A percentile compares a stretch with the other conserved stretches of the same genome.
Evolutionary conservation across 2,888 invertebrate species (phyloP).

Genomic region (Acleris emargana): DNA sequence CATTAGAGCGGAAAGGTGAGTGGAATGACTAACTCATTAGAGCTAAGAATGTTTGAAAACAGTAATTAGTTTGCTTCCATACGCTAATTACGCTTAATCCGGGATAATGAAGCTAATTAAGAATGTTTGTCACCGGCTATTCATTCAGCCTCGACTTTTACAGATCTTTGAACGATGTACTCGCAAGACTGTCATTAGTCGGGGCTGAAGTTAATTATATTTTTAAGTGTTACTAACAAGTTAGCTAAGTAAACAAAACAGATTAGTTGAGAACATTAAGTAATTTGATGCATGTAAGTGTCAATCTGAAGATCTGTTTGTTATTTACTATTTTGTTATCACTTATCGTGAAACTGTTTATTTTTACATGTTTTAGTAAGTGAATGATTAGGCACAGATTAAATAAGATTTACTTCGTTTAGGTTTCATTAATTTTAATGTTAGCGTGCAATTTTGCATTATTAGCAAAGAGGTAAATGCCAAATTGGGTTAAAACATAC

Average conservation of each 20-base stretch:
- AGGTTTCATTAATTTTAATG: too few relatives aligned
- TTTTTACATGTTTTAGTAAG: too few relatives aligned
- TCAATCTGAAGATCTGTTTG: conserved; percentile 37
- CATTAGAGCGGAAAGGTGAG: conserved; percentile 81
- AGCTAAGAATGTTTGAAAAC: conserved; percentile 52
- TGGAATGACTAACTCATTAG: conserved; percentile 60
- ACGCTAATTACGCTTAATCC: conserved; percentile 31
- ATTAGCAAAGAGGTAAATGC: too few relatives aligned
- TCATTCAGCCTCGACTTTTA: conserved; percentile 27
- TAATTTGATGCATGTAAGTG: too few relatives aligned
- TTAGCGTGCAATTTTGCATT: too few relatives aligned
- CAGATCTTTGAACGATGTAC: conserved; percentile 13
- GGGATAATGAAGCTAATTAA: conserved; percentile 35
- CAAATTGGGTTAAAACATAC: too few relatives aligned
- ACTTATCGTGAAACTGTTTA: too few relatives aligned
- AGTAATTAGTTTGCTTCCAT: conserved; percentile 42
- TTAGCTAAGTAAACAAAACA: background rate
- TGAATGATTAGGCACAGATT: too few relatives aligned
- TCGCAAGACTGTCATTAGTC: background rate
- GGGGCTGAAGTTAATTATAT: background rate
- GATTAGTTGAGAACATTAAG: conserved; percentile 11
- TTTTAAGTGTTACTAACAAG: background rate
- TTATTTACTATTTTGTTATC: too few relatives aligned
- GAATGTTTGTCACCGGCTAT: conserved; percentile 28
- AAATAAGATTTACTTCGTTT: too few relatives aligned